Evolutionary conservation across 2,113 vertebrate species (phyloP).

Genomic region (Typhlomys cinereus): DNA sequence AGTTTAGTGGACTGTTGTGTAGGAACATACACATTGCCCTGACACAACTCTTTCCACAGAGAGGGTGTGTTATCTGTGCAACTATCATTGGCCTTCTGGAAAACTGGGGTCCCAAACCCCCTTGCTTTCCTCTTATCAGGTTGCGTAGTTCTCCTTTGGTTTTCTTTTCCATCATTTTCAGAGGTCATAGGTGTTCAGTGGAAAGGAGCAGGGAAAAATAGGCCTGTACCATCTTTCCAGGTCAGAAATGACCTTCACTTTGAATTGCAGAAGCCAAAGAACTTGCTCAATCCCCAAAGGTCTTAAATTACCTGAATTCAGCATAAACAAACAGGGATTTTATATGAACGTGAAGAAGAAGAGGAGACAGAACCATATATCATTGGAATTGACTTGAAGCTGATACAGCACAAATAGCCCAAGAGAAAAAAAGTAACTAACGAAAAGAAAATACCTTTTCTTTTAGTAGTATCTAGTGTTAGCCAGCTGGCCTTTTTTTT

Average conservation of each 20-base stretch:
- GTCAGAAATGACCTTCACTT: conserved; percentile 42
- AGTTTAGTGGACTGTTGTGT: not conserved
- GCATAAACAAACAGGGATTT: conserved; percentile 25
- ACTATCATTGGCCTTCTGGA: not conserved
- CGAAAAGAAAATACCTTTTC: not conserved
- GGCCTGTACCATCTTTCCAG: not conserved
- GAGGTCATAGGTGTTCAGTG: not conserved
- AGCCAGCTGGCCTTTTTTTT: no score
- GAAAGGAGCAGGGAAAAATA: not conserved
- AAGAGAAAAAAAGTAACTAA: not conserved
- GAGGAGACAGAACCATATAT: conserved; percentile 47
- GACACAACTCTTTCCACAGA: not conserved
- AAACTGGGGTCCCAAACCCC: not conserved
- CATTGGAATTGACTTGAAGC: conserved; percentile 32
- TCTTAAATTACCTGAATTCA: conserved; percentile 58
- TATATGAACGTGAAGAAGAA: conserved; percentile 35
- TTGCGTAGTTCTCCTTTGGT: not conserved
- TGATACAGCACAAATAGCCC: conserved; percentile 9
- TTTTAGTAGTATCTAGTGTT: no score
- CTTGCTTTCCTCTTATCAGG: not conserved
- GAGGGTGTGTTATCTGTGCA: no score
- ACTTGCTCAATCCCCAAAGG: not conserved
- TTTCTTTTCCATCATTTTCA: not conserved
- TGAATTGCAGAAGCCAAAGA: conserved; percentile 27
- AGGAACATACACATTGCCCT: not conserved